Evolutionary conservation across 2,888 invertebrate genomes (phyloP).

Genomic region (Myopa testacea): DNA sequence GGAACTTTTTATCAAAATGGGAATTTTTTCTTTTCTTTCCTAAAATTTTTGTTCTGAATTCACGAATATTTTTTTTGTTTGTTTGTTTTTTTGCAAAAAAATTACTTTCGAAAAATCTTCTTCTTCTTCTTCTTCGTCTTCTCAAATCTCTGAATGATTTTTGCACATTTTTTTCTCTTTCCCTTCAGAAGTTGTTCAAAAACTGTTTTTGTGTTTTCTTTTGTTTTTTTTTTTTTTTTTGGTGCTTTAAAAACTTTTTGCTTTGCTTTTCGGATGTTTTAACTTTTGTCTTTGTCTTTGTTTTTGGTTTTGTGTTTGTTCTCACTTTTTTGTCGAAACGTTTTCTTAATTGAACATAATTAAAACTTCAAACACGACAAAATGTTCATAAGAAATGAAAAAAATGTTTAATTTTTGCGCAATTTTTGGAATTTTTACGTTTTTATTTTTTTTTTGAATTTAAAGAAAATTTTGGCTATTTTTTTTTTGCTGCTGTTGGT

Average conservation of each 20-base stretch:
- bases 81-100: background rate
- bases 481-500: constrained; percentile 19
- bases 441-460: constrained; percentile 35
- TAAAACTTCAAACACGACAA: constrained; percentile 57
- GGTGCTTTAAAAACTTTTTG: constrained; percentile 37
- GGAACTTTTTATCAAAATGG: constrained; percentile 3
- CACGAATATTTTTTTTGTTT: background rate
- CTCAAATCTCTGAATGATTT: constrained; percentile 21
- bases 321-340: constrained; percentile 34
- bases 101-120: too few relatives aligned
- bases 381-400: constrained; percentile 40
- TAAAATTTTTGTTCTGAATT: background rate
- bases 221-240: constrained; percentile 40
- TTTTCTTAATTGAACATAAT: constrained; percentile 44
- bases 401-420: constrained; percentile 39
- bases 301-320: constrained; percentile 12
- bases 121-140: too few relatives aligned
- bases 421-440: constrained; percentile 38
- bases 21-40: constrained; percentile 10
- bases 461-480: constrained; percentile 62
- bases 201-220: constrained; percentile 32
- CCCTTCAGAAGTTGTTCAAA: constrained; percentile 38
- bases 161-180: constrained; percentile 30
- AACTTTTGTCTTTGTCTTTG: constrained; percentile 26
- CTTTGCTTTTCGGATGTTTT: constrained; percentile 44